Conservation (phyloP, 2,797 vertebrate genomes). For the Sebastes cheni region DNA sequence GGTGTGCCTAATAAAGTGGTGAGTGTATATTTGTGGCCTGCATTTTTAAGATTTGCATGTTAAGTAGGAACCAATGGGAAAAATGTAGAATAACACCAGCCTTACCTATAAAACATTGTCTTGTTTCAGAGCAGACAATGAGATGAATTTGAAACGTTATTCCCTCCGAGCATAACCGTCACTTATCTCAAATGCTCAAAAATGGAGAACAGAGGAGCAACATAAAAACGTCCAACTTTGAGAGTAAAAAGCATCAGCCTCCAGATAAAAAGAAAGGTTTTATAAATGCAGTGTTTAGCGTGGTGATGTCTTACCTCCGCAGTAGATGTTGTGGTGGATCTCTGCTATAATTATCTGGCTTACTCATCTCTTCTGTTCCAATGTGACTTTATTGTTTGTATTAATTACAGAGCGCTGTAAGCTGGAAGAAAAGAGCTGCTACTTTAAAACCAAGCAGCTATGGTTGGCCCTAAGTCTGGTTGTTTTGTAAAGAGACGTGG, state of each 20-base stretch:
- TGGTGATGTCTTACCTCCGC: neutral
- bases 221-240: neutral
- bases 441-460: neutral
- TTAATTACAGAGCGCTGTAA: slow-evolving; percentile 36
- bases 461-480: neutral
- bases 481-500: neutral
- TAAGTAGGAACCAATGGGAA: neutral
- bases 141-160: neutral
- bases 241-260: neutral
- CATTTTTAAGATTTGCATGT: neutral
- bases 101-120: neutral
- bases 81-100: neutral
- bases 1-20: no score
- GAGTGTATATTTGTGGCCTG: neutral
- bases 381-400: slow-evolving; percentile 26
- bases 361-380: slow-evolving; percentile 23
- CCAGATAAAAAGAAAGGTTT: slow-evolving; percentile 6
- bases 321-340: slow-evolving; percentile 19
- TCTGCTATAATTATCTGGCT: slow-evolving; percentile 42
- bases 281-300: slow-evolving; percentile 25
- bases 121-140: neutral
- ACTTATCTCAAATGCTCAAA: neutral
- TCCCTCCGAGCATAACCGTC: neutral
- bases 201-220: neutral
- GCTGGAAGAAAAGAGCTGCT: slow-evolving; percentile 12